phyloP scores from a whole-genome alignment of 2,113 vertebrate genomes.

The Paralichthys olivaceus region DNA sequence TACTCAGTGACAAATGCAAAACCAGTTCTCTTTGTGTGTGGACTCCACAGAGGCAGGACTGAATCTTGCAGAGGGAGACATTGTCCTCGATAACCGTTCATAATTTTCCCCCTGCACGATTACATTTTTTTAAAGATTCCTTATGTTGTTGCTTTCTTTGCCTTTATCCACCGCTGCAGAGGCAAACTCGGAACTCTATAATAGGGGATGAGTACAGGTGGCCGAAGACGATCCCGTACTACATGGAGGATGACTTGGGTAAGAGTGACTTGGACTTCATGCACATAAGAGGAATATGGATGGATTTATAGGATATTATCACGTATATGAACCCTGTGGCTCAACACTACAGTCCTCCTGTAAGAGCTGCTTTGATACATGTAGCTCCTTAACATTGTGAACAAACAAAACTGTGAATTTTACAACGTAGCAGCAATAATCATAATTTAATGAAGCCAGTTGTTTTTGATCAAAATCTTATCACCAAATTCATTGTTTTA shows the following conservation, averaged over 20 bases:
- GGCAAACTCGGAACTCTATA: slow-evolving; percentile 86
- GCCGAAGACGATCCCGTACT: slow-evolving; percentile 90
- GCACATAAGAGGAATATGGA: neutral
- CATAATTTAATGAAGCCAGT: too few species aligned
- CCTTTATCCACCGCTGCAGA: slow-evolving; percentile 47
- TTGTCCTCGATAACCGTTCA: slow-evolving; percentile 74
- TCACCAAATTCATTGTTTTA: too few species aligned
- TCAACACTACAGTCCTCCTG: too few species aligned
- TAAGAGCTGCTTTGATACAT: neutral
- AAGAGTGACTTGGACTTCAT: slow-evolving; percentile 21
- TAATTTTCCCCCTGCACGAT: neutral
- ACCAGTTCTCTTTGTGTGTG: slow-evolving; percentile 32
- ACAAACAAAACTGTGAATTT: neutral
- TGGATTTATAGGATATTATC: too few species aligned
- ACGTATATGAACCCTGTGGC: too few species aligned
- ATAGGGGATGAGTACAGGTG: slow-evolving; percentile 89
- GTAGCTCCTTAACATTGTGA: neutral
- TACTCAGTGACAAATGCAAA: neutral
- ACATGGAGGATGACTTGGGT: slow-evolving; percentile 91
- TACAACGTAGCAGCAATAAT: neutral
- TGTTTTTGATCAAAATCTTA: too few species aligned
- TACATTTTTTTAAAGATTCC: neutral
- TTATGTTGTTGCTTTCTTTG: neutral
- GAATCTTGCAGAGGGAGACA: slow-evolving; percentile 92
- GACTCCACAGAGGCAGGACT: slow-evolving; percentile 84